Evolutionary conservation across 2,888 invertebrate species (phyloP).

Genomic region (Protodeltote pygarga): DNA sequence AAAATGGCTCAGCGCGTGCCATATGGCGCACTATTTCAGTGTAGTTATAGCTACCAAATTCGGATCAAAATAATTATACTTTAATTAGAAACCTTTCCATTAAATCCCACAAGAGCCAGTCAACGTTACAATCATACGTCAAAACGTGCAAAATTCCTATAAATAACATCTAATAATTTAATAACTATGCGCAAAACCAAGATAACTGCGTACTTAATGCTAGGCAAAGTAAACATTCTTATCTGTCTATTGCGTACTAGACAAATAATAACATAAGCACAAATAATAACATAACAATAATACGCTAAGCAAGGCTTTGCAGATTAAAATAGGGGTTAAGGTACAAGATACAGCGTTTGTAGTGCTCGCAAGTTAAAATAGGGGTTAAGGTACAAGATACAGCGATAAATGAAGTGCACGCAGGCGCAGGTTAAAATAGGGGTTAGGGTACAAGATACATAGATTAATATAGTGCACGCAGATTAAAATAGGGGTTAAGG

Average conservation of each 20-base stretch:
- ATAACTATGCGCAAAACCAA: conserved; percentile 3
- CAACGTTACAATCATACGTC: neutral
- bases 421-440: too few species aligned
- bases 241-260: conserved; percentile 51
- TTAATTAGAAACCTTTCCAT: too few species aligned
- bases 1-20: too few species aligned
- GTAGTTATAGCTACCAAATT: too few species aligned
- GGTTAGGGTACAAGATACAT: too few species aligned
- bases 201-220: conserved; percentile 49
- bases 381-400: neutral
- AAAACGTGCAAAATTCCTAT: neutral
- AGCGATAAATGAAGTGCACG: too few species aligned
- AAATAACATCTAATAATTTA: neutral
- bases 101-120: too few species aligned
- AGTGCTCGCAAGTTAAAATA: too few species aligned
- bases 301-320: conserved; percentile 24
- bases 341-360: neutral
- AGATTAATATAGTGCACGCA: too few species aligned
- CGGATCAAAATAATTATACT: neutral
- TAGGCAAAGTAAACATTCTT: conserved; percentile 59
- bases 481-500: too few species aligned
- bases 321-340: conserved; percentile 11
- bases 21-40: too few species aligned
- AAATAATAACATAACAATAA: conserved; percentile 50
- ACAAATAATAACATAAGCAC: conserved; percentile 53